phyloP scores from a whole-genome alignment of 2,113 vertebrate genomes.

The Oxygymnocypris stewartii region DNA sequence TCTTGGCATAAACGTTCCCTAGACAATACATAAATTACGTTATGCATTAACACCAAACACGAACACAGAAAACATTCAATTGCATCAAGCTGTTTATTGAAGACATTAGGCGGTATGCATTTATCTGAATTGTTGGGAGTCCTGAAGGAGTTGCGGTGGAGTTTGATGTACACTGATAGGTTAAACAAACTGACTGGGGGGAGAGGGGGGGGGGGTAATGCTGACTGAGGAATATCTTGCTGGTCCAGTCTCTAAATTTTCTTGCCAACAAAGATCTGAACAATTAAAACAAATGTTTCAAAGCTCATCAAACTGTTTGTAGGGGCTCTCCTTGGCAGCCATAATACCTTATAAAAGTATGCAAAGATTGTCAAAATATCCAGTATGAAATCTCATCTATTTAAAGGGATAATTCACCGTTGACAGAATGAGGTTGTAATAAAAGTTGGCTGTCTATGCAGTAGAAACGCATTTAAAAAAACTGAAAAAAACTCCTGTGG shows the following conservation, averaged over 20 bases:
- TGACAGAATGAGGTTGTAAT: no score
- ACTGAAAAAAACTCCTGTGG: no score
- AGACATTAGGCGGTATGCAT: neutral
- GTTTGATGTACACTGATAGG: neutral
- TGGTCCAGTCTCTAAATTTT: neutral
- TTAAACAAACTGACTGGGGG: neutral
- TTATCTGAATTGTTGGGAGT: neutral
- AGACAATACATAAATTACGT: neutral
- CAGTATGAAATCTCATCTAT: neutral
- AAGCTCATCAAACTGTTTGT: neutral
- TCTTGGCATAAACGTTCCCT: neutral
- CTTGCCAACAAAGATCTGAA: neutral
- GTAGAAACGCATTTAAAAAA: no score
- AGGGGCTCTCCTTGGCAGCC: neutral
- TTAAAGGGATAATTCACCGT: no score
- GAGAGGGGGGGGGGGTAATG: neutral
- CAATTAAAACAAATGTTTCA: neutral
- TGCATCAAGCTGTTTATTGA: neutral
- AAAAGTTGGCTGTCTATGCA: no score
- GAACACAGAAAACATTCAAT: neutral
- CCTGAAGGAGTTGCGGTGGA: neutral
- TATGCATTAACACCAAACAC: neutral
- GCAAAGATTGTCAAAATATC: neutral
- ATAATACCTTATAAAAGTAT: neutral
- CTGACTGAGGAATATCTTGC: neutral